Evolutionary conservation across 2,797 vertebrate species (phyloP).

Genomic region (Helarctos malayanus): DNA sequence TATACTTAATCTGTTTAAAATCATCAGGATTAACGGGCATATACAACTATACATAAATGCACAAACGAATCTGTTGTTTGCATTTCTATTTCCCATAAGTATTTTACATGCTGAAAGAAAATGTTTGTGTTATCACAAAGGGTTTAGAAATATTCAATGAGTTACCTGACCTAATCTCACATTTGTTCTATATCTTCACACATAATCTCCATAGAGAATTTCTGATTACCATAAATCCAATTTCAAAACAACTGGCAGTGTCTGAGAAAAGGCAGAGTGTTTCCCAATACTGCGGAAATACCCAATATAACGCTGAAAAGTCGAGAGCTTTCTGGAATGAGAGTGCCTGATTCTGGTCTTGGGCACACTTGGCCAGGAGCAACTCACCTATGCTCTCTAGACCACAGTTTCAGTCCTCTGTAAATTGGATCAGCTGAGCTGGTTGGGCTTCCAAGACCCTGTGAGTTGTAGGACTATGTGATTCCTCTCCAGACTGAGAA

Average conservation of each 20-base stretch:
- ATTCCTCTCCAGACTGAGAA: background rate
- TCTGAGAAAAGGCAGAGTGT: background rate
- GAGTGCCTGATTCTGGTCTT: background rate
- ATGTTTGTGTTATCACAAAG: background rate
- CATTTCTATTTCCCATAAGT: constrained; percentile 2
- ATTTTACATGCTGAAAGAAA: constrained; percentile 24
- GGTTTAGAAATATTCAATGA: background rate
- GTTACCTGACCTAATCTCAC: background rate
- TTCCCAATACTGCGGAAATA: background rate
- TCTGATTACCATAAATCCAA: background rate
- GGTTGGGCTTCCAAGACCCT: background rate
- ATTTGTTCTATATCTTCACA: background rate
- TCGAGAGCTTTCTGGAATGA: background rate
- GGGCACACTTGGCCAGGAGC: background rate
- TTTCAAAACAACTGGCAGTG: constrained; percentile 33
- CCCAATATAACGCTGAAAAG: background rate
- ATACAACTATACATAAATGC: background rate
- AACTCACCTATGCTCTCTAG: background rate
- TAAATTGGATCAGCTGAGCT: background rate
- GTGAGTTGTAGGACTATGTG: background rate
- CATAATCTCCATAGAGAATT: background rate
- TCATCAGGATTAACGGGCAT: background rate
- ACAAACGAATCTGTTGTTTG: background rate
- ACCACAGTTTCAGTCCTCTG: background rate
- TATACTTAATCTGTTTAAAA: constrained; percentile 29